Conservation (phyloP, 2,888 invertebrate genomes). For the Chymomyza caudatula region DNA sequence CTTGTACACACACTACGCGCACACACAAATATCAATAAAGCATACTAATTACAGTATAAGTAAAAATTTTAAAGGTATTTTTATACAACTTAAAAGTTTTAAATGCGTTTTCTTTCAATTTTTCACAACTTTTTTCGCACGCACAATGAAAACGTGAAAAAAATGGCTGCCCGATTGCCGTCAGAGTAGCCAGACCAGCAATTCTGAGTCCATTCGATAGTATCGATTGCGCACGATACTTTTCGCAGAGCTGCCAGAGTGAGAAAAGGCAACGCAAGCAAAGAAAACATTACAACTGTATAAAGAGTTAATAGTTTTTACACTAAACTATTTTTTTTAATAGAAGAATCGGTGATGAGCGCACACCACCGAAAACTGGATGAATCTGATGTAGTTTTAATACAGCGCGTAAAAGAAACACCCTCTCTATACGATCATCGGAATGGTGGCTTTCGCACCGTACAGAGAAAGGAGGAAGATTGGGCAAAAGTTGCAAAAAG, state of each 20-base stretch:
- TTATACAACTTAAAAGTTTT: conserved; percentile 25
- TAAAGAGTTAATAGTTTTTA: background rate
- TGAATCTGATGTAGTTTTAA: conserved; percentile 69
- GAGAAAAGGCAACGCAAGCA: conserved; percentile 18
- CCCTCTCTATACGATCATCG: conserved; percentile 76
- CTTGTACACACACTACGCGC: conserved; percentile 53
- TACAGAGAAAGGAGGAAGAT: conserved; percentile 73
- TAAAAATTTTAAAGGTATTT: conserved; percentile 22
- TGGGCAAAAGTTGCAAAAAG: conserved; percentile 75
- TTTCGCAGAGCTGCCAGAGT: conserved; percentile 1
- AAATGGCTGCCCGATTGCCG: conserved; percentile 68
- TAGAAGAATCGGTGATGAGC: conserved; percentile 45
- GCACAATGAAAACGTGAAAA: conserved; percentile 57
- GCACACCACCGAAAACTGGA: conserved; percentile 69
- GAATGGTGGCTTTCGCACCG: conserved; percentile 74
- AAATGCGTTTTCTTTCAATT: conserved; percentile 43
- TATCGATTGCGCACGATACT: conserved; percentile 18
- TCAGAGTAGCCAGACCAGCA: conserved; percentile 12
- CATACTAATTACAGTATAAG: conserved; percentile 43
- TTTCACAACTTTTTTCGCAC: conserved; percentile 21
- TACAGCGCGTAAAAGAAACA: conserved; percentile 70
- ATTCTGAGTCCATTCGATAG: conserved; percentile 22
- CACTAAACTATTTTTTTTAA: background rate
- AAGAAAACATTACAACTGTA: conserved; percentile 10
- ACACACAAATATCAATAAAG: conserved; percentile 51